Evolutionary conservation across 2,113 vertebrate species (phyloP), one percentile per base, ranked within the genome.

Genomic region (Dicentrarchus labrax): DNA sequence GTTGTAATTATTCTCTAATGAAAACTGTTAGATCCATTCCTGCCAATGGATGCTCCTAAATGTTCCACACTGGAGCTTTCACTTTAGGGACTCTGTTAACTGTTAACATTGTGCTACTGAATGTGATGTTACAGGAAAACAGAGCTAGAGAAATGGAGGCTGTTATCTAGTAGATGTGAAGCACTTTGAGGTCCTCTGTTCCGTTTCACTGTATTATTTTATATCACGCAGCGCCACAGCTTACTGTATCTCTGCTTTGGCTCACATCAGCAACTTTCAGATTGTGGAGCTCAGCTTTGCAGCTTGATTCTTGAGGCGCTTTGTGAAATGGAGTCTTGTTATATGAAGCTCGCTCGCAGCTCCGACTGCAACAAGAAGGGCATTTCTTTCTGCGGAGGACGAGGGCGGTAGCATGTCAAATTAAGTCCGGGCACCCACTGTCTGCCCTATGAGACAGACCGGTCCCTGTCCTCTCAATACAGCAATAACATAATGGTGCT

Each of bases 231-330:
- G 30, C 39, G 2, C 70, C 51, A 5, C 38, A 13, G 41, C 22
- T 2, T 4, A 8, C 59, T 16, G 43, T 21, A n/a, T 45, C 71
- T 71, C 50, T 22, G 4, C 12, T 73, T 50, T 62, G 70, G 51
- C 62, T 22, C 78, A 56, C 67, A 64, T 78, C 74, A 78, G 84
- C 79, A 78, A n/a, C 68, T 86, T 71, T 65, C 6, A 24, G 41
- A 54, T 79, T 66, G 0, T 19, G 24, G 53, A 50, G 59, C 56
- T 1, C 65, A 24, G 24, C 56, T 82, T 24, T 21, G 45, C 38
- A 8, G 72, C 54, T 51, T 8, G 65, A 53, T 30, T 75, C 70
- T 76, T 0, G 66, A 67, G 71, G 79, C 24, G n/a, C 79, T 79
- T 36, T 72, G 56, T 83, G 80, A 88, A 74, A 82, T 1, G 50